These are phyloP conservation scores for Megatriorchis doriae DNA, from an alignment of 2,113 vertebrate species.

Conservation along the genomic window DNA sequence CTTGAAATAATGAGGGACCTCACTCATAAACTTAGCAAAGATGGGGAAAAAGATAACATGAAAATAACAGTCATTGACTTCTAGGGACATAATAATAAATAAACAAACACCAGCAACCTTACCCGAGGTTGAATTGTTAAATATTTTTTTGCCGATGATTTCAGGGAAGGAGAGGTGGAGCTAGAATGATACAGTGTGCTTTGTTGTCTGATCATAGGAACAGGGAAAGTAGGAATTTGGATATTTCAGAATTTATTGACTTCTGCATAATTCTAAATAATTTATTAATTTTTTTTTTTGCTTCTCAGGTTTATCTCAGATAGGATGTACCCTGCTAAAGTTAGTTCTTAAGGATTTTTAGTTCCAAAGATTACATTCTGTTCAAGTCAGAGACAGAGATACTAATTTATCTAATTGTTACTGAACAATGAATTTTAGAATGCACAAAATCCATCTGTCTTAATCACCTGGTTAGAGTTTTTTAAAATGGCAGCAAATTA, in stretches of 20 bases:
- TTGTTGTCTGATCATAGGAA: background rate
- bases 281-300: background rate
- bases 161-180: background rate
- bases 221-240: background rate
- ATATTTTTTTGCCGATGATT: background rate
- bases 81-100: background rate
- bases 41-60: background rate
- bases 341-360: background rate
- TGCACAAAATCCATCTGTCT: background rate
- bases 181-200: background rate
- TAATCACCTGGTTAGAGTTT: background rate
- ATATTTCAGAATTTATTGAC: background rate
- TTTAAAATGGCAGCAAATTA: background rate
- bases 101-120: background rate
- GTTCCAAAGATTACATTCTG: background rate
- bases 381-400: background rate
- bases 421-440: background rate
- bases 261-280: rapidly evolving
- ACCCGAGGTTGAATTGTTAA: background rate
- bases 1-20: background rate
- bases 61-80: background rate
- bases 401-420: background rate
- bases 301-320: background rate
- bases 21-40: background rate
- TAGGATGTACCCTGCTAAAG: background rate